phyloP scores from a whole-genome alignment of 2,113 vertebrate genomes.

The Psophia crepitans region DNA sequence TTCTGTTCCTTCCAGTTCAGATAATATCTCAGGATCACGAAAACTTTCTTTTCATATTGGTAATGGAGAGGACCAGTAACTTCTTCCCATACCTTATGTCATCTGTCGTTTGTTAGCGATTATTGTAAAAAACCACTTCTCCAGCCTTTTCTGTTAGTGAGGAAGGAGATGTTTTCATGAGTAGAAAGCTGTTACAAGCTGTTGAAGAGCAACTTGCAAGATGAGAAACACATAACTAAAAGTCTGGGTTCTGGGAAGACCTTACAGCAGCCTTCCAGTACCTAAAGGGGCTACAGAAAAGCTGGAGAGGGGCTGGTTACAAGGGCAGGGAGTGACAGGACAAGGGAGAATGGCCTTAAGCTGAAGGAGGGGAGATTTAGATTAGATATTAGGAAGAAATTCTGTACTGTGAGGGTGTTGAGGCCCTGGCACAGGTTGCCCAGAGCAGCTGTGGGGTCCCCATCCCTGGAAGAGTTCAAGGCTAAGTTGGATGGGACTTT shows the following conservation, averaged over 20 bases:
- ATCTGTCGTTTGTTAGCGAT: background rate
- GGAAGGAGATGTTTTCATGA: background rate
- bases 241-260: background rate
- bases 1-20: background rate
- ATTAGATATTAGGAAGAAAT: too few relatives aligned
- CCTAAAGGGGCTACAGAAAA: too few relatives aligned
- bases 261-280: too few relatives aligned
- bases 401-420: too few relatives aligned
- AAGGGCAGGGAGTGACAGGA: too few relatives aligned
- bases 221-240: background rate
- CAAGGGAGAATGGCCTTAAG: too few relatives aligned
- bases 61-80: background rate
- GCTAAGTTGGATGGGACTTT: too few relatives aligned
- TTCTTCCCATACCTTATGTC: background rate
- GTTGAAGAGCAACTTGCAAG: background rate
- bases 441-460: too few relatives aligned
- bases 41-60: background rate
- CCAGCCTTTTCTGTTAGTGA: background rate
- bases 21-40: background rate
- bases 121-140: background rate
- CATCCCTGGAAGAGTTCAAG: too few relatives aligned
- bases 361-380: too few relatives aligned
- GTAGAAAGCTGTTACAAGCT: background rate
- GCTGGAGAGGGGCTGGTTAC: too few relatives aligned
- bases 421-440: too few relatives aligned